Evolutionary conservation across 2,797 vertebrate species (phyloP), one percentile per base, ranked within the genome.

Genomic region (Falco cherrug): DNA sequence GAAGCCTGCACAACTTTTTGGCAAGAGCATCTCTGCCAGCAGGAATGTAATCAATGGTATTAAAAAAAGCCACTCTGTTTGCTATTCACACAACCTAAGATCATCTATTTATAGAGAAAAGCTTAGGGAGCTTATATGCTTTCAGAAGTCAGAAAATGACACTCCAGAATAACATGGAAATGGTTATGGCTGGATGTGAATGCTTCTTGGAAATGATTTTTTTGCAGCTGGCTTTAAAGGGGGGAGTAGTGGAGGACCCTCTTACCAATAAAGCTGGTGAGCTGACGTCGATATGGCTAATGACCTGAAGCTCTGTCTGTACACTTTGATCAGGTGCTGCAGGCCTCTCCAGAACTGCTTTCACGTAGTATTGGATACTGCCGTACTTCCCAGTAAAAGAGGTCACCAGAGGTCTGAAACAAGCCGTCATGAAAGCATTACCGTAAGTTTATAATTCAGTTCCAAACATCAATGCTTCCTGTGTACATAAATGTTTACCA

Each of bases 371-470:
- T 67, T 97, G 97, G 81, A 99, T 97, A 8, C 97, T 97, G 71
- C 98, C 98, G 6, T 98, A 98, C 43, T 98, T 99, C 54, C 98
- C 98, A 25, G 94, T 95, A 60, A 99, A 99, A 7, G 98, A 98
- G 47, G 98, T 98, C 47, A 98, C 98, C 93, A 99, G 89, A 50
- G 98, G 98, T 78, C 98, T 99, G 97, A 67, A 97, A 97, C 2
- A 37, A 96, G 89, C 61, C 91, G 78, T 67, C 69, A 84, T 21
- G 59, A 50, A 88, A 83, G 50, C 16, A 71, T 28, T 33, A 25
- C 47, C 11, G 1, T 41, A 39, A 60, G 57, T 84, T 89, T 67
- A 20, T 73, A 84, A 73, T n/a, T 65, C 68, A 22, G 78, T 59
- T 92, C 41, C 56, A 43, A 89, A 92, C 20, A 8, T 0, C 10